Evolutionary conservation across 2,888 invertebrate genomes (phyloP), one percentile per base, ranked within the genome.

Genomic region (Acronicta leporina): DNA sequence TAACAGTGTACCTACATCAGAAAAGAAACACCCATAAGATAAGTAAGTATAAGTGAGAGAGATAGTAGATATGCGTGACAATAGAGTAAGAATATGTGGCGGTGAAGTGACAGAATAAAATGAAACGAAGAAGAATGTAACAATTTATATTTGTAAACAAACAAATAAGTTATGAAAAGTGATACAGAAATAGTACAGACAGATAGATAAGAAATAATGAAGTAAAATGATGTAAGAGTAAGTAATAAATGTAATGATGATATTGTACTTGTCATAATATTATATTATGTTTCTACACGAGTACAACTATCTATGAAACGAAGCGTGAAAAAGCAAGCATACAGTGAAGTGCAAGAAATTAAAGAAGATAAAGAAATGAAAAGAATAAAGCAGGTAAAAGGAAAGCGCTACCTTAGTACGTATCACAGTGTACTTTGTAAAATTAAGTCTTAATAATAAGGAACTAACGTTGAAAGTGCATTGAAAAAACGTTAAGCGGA

Each of bases 381-480:
- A 57, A 27, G 64, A 40, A 55, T n/a, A 49, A 55, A 52, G 56
- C 45, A 64, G 68, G 20, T 49, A 40, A 63, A 63, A 43, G 62
- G 61, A 53, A 64, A 74, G 68, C 83, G 86, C 89, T 90, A 90
- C 86, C 87, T 73, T 80, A 87, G 88, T 88, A 87, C 88, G 82
- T 94, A 94, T 94, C 94, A 94, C 94, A 94, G 94, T 91, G 90
- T 89, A 84, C 89, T 91, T 91, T 86, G 65, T 77, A 84, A 80
- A 83, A 82, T 82, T 87, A 87, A 77, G 63, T 65, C 72, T 85
- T 75, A 57, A 40, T 54, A 66, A 50, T 20, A 79, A 90, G 87
- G 87, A 90, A 91, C 88, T 87, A 84, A 83, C 75, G 52, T 79
- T 63, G 63, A 40, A 71, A 82, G 87, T 89, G 90, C 87, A 81